Base-by-base conservation (phyloP, 2,113 vertebrate genomes). In the Acinonyx jubatus region DNA sequence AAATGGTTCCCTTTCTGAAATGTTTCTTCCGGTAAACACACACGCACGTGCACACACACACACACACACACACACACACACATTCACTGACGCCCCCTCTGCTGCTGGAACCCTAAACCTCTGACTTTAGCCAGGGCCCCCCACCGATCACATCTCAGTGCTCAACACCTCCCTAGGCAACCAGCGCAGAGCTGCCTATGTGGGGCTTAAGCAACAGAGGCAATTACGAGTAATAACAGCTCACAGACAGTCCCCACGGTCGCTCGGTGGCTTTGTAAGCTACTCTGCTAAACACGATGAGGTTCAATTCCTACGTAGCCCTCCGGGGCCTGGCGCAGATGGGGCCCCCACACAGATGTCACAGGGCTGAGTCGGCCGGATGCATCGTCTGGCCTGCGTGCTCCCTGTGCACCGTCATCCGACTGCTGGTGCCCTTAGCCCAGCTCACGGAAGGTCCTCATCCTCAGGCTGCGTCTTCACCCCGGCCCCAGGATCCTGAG, bases 131-230 rank as follows among this genome's bases (percentile, higher is more conserved):
- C 2, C 63, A 61, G 82, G 73, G 12, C 27, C 91, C 94, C 90
- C 2, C 33, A 16, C 88, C 48, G 18, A 80, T 45, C 90, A 86
- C 94, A 89, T 38, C 91, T 82, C 91, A 5, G 86, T 14, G 91
- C 93, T 66, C 73, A 1, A 3, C 50, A 4, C 98, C 98, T 98
- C 98, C 99, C 98, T 96, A 97, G 98, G 98, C 95, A 95, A 96
- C 95, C 86, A 96, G 97, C 96, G 0, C 73, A 27, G 36, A 2
- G 95, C 61, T 45, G 5, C 90, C 0, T 16, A 0, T 81, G 48
- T 18, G 69, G 89, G 94, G 82, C 94, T 87, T 0, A 0, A 96
- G 68, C 61, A 90, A 73, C 82, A 94, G 92, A 61, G 52, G 68
- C 52, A 45, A 69, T 65, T 45, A 93, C 33, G 68, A 91, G 52